Evolutionary conservation across 2,797 vertebrate genomes (phyloP).

Genomic region (Manis crassicaudata): DNA sequence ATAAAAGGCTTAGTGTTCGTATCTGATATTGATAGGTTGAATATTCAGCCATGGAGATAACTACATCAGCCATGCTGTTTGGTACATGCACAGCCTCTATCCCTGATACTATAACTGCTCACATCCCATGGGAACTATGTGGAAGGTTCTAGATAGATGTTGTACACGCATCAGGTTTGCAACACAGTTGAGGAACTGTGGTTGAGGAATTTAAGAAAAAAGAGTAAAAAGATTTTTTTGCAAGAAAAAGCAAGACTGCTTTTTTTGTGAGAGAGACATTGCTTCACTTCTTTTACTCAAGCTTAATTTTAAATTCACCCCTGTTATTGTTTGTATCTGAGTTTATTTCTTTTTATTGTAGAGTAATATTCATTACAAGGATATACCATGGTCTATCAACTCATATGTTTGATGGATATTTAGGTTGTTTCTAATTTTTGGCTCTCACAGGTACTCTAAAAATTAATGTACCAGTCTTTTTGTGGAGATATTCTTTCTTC

Average conservation of each 20-base stretch:
- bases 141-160: background rate
- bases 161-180: background rate
- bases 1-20: background rate
- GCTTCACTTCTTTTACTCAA: background rate
- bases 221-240: background rate
- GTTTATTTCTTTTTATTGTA: background rate
- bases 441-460: background rate
- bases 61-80: background rate
- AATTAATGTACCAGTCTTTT: background rate
- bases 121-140: background rate
- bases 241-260: background rate
- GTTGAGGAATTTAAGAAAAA: background rate
- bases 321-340: background rate
- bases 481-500: background rate
- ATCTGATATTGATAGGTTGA: background rate
- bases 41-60: background rate
- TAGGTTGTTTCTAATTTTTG: background rate
- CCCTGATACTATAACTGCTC: background rate
- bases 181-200: background rate
- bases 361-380: background rate
- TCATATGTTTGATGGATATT: background rate
- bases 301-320: background rate
- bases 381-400: background rate
- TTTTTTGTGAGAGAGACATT: background rate
- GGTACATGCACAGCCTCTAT: background rate